A percentile compares a stretch with the other conserved stretches of the same genome.
Conservation (phyloP, 2,888 invertebrate species). For the Drosophila koepferae region DNA sequence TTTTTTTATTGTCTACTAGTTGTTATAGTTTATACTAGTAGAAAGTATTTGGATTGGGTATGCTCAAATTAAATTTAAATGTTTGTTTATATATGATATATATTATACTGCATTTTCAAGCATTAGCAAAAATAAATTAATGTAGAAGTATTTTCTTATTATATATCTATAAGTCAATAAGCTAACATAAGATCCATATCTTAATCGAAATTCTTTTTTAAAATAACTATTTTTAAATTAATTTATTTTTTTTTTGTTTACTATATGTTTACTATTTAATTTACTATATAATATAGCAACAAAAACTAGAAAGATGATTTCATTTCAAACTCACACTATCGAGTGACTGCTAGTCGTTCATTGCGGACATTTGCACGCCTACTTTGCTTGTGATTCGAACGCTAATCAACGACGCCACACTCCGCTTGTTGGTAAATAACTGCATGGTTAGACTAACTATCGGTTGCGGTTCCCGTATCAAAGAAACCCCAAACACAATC, state of each 20-base stretch:
- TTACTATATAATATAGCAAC: too few relatives aligned
- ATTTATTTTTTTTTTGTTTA: too few relatives aligned
- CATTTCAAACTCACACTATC: background rate
- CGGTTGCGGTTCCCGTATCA: constrained; percentile 29
- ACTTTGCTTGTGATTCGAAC: background rate
- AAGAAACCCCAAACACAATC: background rate
- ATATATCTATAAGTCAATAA: background rate
- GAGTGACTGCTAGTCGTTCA: background rate
- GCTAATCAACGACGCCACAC: constrained; percentile 36
- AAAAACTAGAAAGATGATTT: background rate
- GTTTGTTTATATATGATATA: too few relatives aligned
- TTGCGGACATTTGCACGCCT: background rate
- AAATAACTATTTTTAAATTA: too few relatives aligned
- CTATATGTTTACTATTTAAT: too few relatives aligned
- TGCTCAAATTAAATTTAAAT: background rate
- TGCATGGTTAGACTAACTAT: constrained; percentile 27
- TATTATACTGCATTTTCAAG: too few relatives aligned
- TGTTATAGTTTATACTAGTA: background rate
- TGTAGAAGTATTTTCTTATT: background rate
- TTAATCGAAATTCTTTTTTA: too few relatives aligned
- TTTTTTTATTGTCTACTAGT: constrained; percentile 7
- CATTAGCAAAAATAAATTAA: background rate
- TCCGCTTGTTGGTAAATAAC: constrained; percentile 50
- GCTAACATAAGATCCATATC: too few relatives aligned
- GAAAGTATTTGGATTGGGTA: background rate